Percentiles rank a stretch among this genome's conserved stretches.
Conservation (phyloP, 2,888 invertebrate genomes). For the Torymus tubicola region DNA sequence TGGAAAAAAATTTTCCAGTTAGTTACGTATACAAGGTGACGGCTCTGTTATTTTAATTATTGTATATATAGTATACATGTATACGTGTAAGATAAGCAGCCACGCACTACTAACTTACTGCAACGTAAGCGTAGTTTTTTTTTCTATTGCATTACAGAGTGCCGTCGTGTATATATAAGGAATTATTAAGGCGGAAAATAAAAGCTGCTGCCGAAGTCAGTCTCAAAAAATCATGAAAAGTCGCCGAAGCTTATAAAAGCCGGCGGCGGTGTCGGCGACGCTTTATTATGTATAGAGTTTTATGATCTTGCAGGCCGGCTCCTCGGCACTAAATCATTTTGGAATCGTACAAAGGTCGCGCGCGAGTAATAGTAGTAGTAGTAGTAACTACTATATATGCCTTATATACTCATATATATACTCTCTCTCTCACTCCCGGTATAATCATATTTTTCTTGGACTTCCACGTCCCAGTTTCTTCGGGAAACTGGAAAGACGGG, state of each 20-base stretch:
- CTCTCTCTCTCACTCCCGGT: not conserved
- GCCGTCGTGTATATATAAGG: not conserved
- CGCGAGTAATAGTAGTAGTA: not conserved
- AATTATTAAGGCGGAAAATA: constrained; percentile 24
- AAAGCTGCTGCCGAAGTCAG: constrained; percentile 5
- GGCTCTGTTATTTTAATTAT: too few relatives aligned
- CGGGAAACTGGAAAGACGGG: not conserved
- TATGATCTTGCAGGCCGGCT: not conserved
- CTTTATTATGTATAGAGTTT: constrained; percentile 19
- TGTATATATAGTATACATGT: constrained; percentile 1
- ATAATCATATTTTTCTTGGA: constrained; percentile 7
- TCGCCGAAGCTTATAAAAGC: constrained; percentile 16
- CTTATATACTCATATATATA: too few relatives aligned
- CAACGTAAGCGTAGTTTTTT: not conserved
- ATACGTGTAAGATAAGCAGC: constrained; percentile 2
- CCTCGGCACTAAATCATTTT: constrained; percentile 2
- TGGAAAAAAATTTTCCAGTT: not conserved
- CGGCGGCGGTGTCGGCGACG: not conserved
- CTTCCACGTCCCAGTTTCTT: constrained; percentile 16
- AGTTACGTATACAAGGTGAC: not conserved
- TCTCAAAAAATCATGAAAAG: constrained; percentile 28
- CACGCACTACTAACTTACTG: too few relatives aligned
- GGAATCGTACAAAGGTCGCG: constrained; percentile 19
- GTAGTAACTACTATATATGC: too few relatives aligned
- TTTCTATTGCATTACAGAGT: constrained; percentile 13